Percentiles rank a stretch among this genome's conserved stretches.
Conservation (phyloP, 2,888 invertebrate genomes). For the Gymnosoma rotundatum region DNA sequence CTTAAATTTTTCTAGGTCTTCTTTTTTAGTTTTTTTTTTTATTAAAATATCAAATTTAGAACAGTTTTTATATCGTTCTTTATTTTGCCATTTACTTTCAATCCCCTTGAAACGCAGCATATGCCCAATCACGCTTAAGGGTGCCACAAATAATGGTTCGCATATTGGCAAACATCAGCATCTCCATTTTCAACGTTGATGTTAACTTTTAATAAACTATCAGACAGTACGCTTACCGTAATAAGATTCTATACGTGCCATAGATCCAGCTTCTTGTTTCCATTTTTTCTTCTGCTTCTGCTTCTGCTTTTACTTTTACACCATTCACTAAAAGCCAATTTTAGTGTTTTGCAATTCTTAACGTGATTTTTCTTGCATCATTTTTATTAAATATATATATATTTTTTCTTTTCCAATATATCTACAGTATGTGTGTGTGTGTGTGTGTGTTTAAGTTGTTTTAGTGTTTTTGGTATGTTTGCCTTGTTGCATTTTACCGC, state of each 20-base stretch:
- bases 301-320: constrained; percentile 14
- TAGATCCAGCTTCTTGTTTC: constrained; percentile 15
- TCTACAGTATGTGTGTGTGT: constrained; percentile 4
- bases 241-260: constrained; percentile 63
- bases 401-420: constrained; percentile 53
- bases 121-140: constrained; percentile 55
- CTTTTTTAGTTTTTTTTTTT: too few relatives aligned
- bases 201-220: constrained; percentile 61
- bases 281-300: background rate
- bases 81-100: background rate
- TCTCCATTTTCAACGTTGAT: constrained; percentile 30
- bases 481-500: constrained; percentile 72
- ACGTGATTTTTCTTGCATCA: constrained; percentile 33
- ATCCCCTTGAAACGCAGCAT: constrained; percentile 30
- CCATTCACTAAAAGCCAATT: constrained; percentile 51
- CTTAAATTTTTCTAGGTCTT: background rate
- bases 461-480: constrained; percentile 51
- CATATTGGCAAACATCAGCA: constrained; percentile 25
- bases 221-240: constrained; percentile 66
- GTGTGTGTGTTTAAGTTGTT: background rate
- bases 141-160: constrained; percentile 20
- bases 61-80: background rate
- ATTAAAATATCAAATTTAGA: background rate
- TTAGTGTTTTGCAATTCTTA: constrained; percentile 46
- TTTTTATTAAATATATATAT: constrained; percentile 36